Evolutionary conservation across 1,140 invertebrate species (phyloP), one percentile per base, ranked within the genome.

Genomic region (Zaprionus africanus): DNA sequence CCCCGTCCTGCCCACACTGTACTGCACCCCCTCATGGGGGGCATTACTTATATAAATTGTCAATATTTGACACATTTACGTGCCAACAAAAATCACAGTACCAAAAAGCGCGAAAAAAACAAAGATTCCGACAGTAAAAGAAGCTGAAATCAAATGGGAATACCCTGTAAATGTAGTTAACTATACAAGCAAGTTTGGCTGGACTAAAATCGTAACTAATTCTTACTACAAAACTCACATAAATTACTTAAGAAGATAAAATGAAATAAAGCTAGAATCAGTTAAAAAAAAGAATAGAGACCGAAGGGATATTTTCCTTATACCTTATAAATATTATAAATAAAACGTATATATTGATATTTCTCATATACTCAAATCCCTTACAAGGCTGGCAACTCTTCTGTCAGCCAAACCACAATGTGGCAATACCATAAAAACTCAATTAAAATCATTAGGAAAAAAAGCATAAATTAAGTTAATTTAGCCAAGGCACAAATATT

Each of bases 11-110:
- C 17, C 11, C 34, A 38, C 34, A 38, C 34, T 12, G 24, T 12
- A 22, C 28, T 57, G 19, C 19, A 51, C 36, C 38, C 24, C 38
- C 64, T 65, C 22, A 13, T 24, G n/a, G 12, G 41, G 24, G 28
- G 41, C 53, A 88, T 84, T 81, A 76, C 67, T 83, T 73, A 81
- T 84, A 84, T 81, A 88, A 88, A 88, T 84, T 88, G 84, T 88
- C 84, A 88, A 88, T 88, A 88, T 88, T 79, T 88, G 84, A 88
- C 84, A 88, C 81, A 88, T 88, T 79, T 88, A 79, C 84, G 75
- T 84, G 84, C 70, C 71, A 75, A 76, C 43, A 70, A 80, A 67
- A 66, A 63, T 67, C 68, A 51, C 34, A 49, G 62, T 36, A 69
- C 41, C 22, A 22, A 64, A 56, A 77, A 38, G 56, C 31, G 15